These are phyloP conservation scores for Hoplias malabaricus DNA, from an alignment of 2,113 vertebrate species.

Conservation along the genomic window DNA sequence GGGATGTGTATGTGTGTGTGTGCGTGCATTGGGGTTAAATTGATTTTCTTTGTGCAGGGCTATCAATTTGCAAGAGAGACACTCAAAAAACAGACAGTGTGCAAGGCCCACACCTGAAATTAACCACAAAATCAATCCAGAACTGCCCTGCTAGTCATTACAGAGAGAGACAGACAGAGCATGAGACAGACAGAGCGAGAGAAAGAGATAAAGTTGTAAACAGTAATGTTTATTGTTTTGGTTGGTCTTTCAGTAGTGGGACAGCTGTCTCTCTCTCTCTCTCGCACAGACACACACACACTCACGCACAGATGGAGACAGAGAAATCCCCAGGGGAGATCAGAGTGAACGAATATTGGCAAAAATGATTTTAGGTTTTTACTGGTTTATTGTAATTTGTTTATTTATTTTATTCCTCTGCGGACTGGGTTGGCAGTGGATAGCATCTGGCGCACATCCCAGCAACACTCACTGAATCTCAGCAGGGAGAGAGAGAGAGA, in stretches of 20 bases:
- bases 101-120: constrained; percentile 22
- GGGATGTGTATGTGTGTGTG: neutral
- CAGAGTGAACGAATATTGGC: constrained; percentile 30
- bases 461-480: constrained; percentile 17
- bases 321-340: constrained; percentile 24
- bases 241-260: neutral
- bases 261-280: neutral
- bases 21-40: constrained; percentile 20
- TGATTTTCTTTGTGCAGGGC: constrained; percentile 41
- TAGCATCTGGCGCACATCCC: constrained; percentile 17
- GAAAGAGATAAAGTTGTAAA: neutral
- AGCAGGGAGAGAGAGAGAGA: constrained; percentile 8
- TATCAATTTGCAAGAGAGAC: constrained; percentile 45
- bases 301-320: too few species aligned
- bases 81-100: constrained; percentile 31
- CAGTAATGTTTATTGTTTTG: constrained; percentile 31
- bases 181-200: neutral
- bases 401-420: constrained; percentile 4
- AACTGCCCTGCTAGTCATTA: neutral
- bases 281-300: constrained; percentile 3
- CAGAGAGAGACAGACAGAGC: neutral
- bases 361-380: constrained; percentile 49
- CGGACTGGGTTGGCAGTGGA: constrained; percentile 24
- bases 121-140: constrained; percentile 41
- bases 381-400: neutral